phyloP scores from a whole-genome alignment of 2,113 vertebrate genomes.

The Actenoides hombroni region DNA sequence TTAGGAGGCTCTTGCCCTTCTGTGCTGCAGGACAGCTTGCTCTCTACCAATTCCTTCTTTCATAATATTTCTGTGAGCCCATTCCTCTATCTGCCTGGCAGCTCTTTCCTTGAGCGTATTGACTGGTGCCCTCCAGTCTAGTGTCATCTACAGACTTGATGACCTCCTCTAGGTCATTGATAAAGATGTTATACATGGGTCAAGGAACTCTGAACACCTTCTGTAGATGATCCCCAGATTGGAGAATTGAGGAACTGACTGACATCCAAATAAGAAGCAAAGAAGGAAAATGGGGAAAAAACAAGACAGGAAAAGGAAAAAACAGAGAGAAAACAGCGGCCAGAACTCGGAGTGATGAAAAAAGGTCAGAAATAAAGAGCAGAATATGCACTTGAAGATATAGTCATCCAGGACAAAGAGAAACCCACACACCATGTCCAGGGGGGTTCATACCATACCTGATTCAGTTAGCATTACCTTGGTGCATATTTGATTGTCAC shows the following conservation, averaged over 20 bases:
- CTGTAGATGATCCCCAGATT: not conserved
- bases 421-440: not conserved
- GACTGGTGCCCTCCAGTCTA: not conserved
- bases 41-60: not conserved
- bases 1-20: not conserved
- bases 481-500: not conserved
- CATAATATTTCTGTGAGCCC: not conserved
- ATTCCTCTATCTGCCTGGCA: not conserved
- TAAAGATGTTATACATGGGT: not conserved
- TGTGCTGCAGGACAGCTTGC: not conserved
- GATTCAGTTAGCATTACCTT: not conserved
- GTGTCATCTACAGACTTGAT: not conserved
- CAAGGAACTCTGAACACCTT: not conserved
- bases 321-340: not conserved
- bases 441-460: not conserved
- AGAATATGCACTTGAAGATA: not conserved
- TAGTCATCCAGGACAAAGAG: not conserved
- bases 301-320: not conserved
- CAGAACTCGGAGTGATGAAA: not conserved
- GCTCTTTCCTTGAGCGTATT: not conserved
- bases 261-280: not conserved
- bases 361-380: not conserved
- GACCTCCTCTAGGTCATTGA: not conserved
- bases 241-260: not conserved
- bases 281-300: not conserved